Conservation (phyloP, 2,113 vertebrate species). For the Tor tambroides region DNA sequence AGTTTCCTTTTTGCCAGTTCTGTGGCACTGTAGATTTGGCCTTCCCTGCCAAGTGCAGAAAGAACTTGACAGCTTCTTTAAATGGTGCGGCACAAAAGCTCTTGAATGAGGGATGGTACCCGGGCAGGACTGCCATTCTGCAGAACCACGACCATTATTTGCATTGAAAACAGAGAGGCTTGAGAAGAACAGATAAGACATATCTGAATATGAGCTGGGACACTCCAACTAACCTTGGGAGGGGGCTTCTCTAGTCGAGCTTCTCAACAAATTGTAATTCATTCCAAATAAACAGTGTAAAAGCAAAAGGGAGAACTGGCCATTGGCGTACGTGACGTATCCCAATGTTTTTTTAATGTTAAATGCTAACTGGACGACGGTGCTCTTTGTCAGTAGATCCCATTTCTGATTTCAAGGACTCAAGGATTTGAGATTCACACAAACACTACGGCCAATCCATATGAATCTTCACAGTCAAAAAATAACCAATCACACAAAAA, state of each 20-base stretch:
- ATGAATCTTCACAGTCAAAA: not conserved
- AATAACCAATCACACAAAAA: not conserved
- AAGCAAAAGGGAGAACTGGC: not conserved
- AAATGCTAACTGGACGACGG: slow-evolving; percentile 11
- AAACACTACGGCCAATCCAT: not conserved
- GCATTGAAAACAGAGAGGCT: slow-evolving; percentile 80
- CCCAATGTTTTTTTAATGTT: not conserved
- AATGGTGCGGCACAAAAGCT: slow-evolving; percentile 90
- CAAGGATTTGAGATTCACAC: not conserved
- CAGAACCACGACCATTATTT: slow-evolving; percentile 82
- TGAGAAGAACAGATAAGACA: slow-evolving; percentile 83
- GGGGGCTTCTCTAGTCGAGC: slow-evolving; percentile 37
- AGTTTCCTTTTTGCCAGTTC: slow-evolving; percentile 92
- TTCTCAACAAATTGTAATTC: slow-evolving; percentile 32
- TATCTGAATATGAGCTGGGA: slow-evolving; percentile 79
- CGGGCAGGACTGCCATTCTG: slow-evolving; percentile 69
- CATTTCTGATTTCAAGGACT: not conserved
- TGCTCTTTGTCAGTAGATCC: not conserved
- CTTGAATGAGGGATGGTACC: slow-evolving; percentile 88
- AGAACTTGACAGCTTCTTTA: slow-evolving; percentile 99
- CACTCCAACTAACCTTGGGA: slow-evolving; percentile 79
- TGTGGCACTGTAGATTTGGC: slow-evolving; percentile 92
- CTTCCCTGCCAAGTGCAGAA: slow-evolving; percentile 88
- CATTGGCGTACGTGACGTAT: not conserved
- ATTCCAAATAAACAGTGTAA: slow-evolving; percentile 39